phyloP scores from a whole-genome alignment of 2,797 vertebrate species.

The Phrynocephalus forsythii region DNA sequence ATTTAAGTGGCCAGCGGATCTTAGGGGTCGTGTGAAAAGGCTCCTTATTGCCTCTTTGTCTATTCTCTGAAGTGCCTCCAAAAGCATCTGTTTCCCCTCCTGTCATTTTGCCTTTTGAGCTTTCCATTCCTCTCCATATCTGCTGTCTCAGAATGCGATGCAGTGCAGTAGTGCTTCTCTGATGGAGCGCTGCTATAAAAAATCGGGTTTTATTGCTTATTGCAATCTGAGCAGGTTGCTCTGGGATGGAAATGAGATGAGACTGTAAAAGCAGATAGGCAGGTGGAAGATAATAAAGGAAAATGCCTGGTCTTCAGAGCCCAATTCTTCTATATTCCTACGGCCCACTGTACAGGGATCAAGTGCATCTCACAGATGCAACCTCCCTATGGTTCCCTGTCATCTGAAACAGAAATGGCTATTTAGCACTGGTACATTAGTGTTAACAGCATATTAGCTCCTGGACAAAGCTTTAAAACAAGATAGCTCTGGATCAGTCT shows the following conservation, averaged over 20 bases:
- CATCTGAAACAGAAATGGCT: slow-evolving; percentile 29
- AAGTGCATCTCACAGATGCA: slow-evolving; percentile 45
- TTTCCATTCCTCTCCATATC: slow-evolving; percentile 60
- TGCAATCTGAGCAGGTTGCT: slow-evolving; percentile 66
- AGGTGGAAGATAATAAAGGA: slow-evolving; percentile 41
- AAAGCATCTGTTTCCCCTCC: slow-evolving; percentile 56
- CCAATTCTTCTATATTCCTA: slow-evolving; percentile 55
- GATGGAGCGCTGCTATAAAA: slow-evolving; percentile 59
- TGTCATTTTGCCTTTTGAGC: slow-evolving; percentile 51
- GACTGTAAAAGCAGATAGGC: slow-evolving; percentile 39
- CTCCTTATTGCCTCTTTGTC: slow-evolving; percentile 56
- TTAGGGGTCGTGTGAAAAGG: too few species aligned
- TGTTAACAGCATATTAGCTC: too few species aligned
- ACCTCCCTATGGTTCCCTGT: slow-evolving; percentile 28
- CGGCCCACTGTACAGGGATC: slow-evolving; percentile 45
- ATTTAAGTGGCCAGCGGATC: too few species aligned
- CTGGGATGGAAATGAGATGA: slow-evolving; percentile 60
- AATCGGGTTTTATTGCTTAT: slow-evolving; percentile 66
- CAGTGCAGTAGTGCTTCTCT: slow-evolving; percentile 51
- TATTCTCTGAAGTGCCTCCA: slow-evolving; percentile 59
- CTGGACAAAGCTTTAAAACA: not conserved
- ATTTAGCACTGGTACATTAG: not conserved
- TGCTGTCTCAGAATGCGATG: slow-evolving; percentile 37
- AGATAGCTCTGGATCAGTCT: not conserved
- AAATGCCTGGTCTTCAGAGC: slow-evolving; percentile 57